Evolutionary conservation across 2,888 invertebrate species (phyloP), one percentile per base, ranked within the genome.

Genomic region (Cetonia aurata): DNA sequence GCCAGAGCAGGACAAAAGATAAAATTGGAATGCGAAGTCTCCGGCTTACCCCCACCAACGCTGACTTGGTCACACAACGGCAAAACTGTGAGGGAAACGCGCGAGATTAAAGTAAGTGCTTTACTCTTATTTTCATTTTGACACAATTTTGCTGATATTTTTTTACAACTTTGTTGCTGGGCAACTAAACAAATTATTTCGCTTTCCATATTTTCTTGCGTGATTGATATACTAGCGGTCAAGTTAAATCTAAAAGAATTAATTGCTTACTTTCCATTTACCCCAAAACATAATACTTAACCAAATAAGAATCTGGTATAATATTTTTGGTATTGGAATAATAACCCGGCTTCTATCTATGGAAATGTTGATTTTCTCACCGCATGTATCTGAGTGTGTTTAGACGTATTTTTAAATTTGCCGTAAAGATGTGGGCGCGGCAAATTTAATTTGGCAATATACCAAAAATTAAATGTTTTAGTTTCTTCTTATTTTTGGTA

Each of bases 1-100:
- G 91, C 90, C 6, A 86, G 91, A 76, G 89, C 91, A 69, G 92
- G 93, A 56, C 91, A 93, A 80, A 91, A 90, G 83, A 87, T 92
- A 78, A 90, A 90, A 82, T 83, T 93, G 76, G 92, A 92, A 83
- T 92, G 92, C 75, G 86, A 89, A 80, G 89, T 91, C 72, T 86
- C 86, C 59, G 92, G 92, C 73, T 85, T 88, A 76, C 92, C 92
- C 53, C 82, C 85, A 67, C 92, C 92, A 6, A 86, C 87, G 46
- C 81, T 92, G 56, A 86, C 85, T 74, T 93, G 93, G 93, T 86
- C 87, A 71, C 90, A 91, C 78, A 90, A 93, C 83, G 90, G 89
- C 75, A 89, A 89, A 80, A 86, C 88, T 44, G 86, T 91, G 76
- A 87, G 87, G 77, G 88, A 89, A 80, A 87, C 88, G 41, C 86